Evolutionary conservation across 2,113 vertebrate genomes (phyloP).

Genomic region (Oceanodroma tethys): DNA sequence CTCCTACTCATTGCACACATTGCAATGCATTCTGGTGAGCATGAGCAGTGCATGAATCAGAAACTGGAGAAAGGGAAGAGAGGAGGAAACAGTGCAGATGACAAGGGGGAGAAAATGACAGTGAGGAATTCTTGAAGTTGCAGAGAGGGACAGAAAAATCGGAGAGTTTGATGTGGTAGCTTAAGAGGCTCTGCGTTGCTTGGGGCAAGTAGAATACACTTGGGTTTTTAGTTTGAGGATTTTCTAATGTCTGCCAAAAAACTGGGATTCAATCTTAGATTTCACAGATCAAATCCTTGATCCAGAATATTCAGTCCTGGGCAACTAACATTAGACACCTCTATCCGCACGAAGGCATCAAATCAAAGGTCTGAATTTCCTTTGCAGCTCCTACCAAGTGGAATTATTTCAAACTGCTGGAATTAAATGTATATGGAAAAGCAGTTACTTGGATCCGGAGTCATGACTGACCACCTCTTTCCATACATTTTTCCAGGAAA

Average conservation of each 20-base stretch:
- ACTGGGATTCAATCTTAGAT: neutral
- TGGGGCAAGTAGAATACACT: neutral
- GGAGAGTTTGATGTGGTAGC: neutral
- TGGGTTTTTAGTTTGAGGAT: neutral
- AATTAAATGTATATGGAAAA: neutral
- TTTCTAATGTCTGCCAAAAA: neutral
- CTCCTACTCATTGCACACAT: neutral
- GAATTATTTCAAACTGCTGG: neutral
- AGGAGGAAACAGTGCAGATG: neutral
- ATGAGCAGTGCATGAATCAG: neutral
- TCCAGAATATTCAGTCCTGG: neutral
- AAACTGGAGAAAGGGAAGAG: neutral
- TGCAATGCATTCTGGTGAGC: neutral
- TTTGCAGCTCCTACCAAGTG: neutral
- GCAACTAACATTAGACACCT: neutral
- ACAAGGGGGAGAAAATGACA: neutral
- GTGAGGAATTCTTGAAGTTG: neutral
- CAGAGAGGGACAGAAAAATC: neutral
- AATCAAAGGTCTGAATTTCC: constrained; percentile 2
- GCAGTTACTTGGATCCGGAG: neutral
- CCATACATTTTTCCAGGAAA: neutral
- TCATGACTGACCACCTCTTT: neutral
- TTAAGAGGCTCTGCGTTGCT: neutral
- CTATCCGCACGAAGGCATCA: neutral
- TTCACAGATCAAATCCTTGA: neutral